Evolutionary conservation across 2,888 invertebrate species (phyloP).

Genomic region (Pandemis corylana): DNA sequence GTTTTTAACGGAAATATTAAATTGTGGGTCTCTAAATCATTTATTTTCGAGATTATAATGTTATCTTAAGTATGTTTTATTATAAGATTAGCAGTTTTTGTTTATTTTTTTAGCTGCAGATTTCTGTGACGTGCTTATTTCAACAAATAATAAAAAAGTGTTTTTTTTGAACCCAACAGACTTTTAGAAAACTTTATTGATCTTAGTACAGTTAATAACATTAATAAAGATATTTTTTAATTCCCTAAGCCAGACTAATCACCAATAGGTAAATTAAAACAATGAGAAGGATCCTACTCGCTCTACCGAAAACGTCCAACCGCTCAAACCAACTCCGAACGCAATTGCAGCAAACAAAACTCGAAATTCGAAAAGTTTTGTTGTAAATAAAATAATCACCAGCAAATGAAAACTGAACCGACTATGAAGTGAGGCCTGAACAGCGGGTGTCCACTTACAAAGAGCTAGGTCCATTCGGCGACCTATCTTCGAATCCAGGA

Average conservation of each 20-base stretch:
- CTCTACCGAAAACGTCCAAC: conserved; percentile 58
- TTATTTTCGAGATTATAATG: no score
- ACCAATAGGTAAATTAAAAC: not conserved
- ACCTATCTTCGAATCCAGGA: conserved; percentile 78
- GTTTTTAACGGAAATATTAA: no score
- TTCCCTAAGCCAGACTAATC: not conserved
- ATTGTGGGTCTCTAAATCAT: no score
- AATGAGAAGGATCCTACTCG: conserved; percentile 61
- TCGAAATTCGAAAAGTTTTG: conserved; percentile 56
- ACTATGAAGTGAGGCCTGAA: conserved; percentile 61
- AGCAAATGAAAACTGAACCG: conserved; percentile 80
- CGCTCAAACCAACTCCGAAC: conserved; percentile 46
- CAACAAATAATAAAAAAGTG: no score
- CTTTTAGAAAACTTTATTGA: not conserved
- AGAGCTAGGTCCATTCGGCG: conserved; percentile 93
- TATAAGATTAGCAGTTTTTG: no score
- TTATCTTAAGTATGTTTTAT: no score
- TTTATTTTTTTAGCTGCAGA: no score
- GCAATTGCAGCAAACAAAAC: conserved; percentile 62
- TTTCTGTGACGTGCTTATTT: no score
- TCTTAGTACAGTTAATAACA: not conserved
- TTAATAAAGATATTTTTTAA: no score
- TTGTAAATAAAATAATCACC: conserved; percentile 78
- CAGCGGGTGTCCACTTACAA: conserved; percentile 87
- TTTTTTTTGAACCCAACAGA: no score